phyloP scores from a whole-genome alignment of 2,888 invertebrate species.

The Rhingia rostrata region DNA sequence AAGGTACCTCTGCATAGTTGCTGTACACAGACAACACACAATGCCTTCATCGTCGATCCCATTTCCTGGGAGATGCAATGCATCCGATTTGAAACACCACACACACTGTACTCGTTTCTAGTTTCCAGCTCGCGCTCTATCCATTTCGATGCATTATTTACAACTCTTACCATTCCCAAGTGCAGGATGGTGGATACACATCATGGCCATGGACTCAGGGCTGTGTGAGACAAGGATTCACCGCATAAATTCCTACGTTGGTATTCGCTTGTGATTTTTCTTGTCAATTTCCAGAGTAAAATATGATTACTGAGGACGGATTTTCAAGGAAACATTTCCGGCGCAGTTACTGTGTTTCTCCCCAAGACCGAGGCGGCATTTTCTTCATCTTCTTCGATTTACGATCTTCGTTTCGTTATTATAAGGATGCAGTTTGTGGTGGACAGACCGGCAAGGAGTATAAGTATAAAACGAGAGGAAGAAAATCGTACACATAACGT shows the following conservation, averaged over 20 bases:
- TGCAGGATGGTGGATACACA: not conserved
- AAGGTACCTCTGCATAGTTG: not conserved
- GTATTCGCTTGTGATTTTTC: slow-evolving; percentile 32
- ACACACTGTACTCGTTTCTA: not conserved
- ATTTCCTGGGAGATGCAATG: slow-evolving; percentile 5
- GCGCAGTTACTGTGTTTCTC: not conserved
- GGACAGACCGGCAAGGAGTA: not conserved
- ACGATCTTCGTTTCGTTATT: slow-evolving; percentile 5
- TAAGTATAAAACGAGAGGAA: not conserved
- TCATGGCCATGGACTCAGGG: not conserved
- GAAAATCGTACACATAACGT: not conserved
- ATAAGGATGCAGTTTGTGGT: not conserved
- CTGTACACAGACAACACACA: not conserved
- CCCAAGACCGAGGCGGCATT: not conserved
- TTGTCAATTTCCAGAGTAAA: slow-evolving; percentile 34
- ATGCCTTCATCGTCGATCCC: not conserved
- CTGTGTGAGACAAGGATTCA: slow-evolving; percentile 4
- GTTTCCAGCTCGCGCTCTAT: not conserved
- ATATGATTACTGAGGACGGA: slow-evolving; percentile 33
- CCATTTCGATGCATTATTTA: slow-evolving; percentile 1
- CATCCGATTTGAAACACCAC: not conserved
- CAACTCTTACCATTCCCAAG: not conserved
- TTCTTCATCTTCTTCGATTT: slow-evolving; percentile 18
- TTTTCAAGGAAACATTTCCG: slow-evolving; percentile 31
- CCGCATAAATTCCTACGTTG: not conserved